Percentiles rank a stretch among this genome's conserved stretches.
phyloP scores from a whole-genome alignment of 2,113 vertebrate genomes.

The Trinectes maculatus region DNA sequence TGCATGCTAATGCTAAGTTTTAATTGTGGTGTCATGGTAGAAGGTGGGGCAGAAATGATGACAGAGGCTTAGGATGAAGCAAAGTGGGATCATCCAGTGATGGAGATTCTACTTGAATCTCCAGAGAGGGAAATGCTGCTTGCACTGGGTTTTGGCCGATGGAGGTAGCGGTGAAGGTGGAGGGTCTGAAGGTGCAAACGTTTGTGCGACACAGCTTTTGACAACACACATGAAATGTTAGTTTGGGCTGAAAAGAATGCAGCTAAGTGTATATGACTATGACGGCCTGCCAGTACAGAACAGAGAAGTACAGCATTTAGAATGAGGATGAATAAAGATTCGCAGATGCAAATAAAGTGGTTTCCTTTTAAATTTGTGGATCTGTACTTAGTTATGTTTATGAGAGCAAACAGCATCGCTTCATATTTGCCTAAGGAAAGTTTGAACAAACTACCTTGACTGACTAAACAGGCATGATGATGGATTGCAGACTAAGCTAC shows the following conservation, averaged over 20 bases:
- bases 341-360: too few relatives aligned
- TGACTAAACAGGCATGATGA: neutral
- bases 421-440: slow-evolving; percentile 3
- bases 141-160: slow-evolving; percentile 32
- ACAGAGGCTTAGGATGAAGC: slow-evolving; percentile 71
- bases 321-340: too few relatives aligned
- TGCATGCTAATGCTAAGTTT: slow-evolving; percentile 52
- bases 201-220: slow-evolving; percentile 37
- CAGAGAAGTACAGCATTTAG: neutral
- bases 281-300: neutral
- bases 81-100: slow-evolving; percentile 77
- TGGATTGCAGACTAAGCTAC: neutral
- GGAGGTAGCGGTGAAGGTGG: slow-evolving; percentile 26
- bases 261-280: neutral
- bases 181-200: slow-evolving; percentile 47
- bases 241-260: slow-evolving; percentile 38
- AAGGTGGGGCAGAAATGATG: slow-evolving; percentile 45
- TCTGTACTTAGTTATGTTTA: neutral
- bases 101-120: slow-evolving; percentile 50
- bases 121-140: slow-evolving; percentile 39
- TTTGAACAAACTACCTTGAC: slow-evolving; percentile 4
- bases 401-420: neutral
- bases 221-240: slow-evolving; percentile 60
- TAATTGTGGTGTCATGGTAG: slow-evolving; percentile 58
- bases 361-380: neutral